These are phyloP conservation scores for Protosalanx chinensis DNA, from an alignment of 2,797 vertebrate species.

Conservation along the genomic window DNA sequence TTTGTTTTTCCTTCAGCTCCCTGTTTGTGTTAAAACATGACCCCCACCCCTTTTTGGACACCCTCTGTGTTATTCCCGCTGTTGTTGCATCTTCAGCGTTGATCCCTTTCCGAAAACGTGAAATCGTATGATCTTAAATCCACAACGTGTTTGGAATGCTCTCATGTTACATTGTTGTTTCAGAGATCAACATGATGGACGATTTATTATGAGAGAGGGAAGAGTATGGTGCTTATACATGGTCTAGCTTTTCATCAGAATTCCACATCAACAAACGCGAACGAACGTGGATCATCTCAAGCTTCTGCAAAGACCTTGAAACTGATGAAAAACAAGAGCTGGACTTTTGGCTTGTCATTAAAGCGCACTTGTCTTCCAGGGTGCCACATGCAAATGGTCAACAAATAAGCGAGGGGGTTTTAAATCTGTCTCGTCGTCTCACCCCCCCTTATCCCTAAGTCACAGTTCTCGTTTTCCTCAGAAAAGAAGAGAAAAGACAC, in stretches of 20 bases:
- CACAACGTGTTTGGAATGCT: conserved; percentile 28
- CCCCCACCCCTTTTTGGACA: not conserved
- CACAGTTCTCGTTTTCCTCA: conserved; percentile 41
- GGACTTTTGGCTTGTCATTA: not conserved
- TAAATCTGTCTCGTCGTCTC: conserved; percentile 47
- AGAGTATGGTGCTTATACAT: not conserved
- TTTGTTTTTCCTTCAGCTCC: conserved; percentile 8
- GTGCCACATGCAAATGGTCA: conserved; percentile 28
- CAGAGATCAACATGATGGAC: conserved; percentile 9
- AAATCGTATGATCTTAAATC: conserved; percentile 41
- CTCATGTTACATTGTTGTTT: conserved; percentile 22
- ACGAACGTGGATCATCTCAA: not conserved
- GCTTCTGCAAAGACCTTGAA: conserved; percentile 19
- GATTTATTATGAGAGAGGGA: not conserved
- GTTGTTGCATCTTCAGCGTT: conserved; percentile 29
- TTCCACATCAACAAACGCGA: not conserved
- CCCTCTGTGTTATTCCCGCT: conserved; percentile 13
- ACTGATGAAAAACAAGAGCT: not conserved
- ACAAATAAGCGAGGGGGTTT: conserved; percentile 49
- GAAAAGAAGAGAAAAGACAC: conserved; percentile 57
- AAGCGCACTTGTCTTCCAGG: not conserved
- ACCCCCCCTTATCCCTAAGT: conserved; percentile 35
- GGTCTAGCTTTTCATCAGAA: not conserved
- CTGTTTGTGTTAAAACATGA: conserved; percentile 36
- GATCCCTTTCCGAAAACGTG: conserved; percentile 52